Conservation (phyloP, 2,113 vertebrate genomes). For the Penelope pileata region DNA sequence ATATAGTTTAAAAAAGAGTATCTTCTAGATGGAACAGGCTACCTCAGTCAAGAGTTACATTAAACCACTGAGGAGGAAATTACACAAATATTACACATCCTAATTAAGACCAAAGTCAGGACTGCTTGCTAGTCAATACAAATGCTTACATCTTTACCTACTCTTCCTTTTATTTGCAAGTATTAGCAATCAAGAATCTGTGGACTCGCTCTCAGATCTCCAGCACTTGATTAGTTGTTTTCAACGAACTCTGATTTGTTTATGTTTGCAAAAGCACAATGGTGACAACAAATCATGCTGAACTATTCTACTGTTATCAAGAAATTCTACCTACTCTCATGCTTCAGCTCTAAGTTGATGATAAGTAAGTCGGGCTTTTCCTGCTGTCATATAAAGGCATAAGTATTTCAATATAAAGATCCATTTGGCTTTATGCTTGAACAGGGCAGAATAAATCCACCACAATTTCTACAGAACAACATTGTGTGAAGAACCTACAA, state of each 20-base stretch:
- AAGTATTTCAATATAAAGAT: neutral
- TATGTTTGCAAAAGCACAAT: neutral
- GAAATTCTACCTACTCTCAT: neutral
- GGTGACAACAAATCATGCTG: neutral
- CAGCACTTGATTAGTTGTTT: neutral
- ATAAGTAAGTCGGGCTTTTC: neutral
- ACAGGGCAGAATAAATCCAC: neutral
- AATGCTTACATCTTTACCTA: neutral
- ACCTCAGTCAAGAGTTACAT: neutral
- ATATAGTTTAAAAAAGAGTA: neutral
- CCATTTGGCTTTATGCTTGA: neutral
- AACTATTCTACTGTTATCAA: neutral
- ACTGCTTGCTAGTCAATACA: neutral
- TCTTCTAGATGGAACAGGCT: neutral
- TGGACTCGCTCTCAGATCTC: neutral
- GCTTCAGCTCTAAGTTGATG: neutral
- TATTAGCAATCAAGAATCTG: neutral
- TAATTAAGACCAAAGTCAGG: neutral
- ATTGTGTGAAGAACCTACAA: accelerated
- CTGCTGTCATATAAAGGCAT: neutral
- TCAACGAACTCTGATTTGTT: slow-evolving; percentile 21
- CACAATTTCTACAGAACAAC: neutral
- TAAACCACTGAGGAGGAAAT: neutral
- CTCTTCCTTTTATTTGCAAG: neutral
- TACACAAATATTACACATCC: neutral